Base-by-base conservation (phyloP, 2,797 vertebrate genomes). In the Chanos chanos region DNA sequence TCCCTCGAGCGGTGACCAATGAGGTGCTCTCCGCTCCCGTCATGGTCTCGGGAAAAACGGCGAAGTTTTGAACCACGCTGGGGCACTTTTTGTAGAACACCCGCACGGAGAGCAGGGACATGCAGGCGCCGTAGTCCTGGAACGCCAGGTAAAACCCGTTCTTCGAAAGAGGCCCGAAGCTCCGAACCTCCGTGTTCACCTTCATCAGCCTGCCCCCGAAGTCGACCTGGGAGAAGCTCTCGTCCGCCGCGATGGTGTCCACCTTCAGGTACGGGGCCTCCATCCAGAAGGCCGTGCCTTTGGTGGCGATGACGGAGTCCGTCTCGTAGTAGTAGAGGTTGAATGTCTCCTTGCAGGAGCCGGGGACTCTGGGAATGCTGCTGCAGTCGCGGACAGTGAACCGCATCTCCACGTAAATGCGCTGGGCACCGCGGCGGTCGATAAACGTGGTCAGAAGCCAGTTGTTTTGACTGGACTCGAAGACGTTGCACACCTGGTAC, bases 51-150 rank as follows among this genome's bases (percentile, higher is more conserved):
- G 96, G 94, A 77, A 99, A 99, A 74, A 95, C 88, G 2, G 96
- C 96, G 27, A 97, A 99, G 83, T 98, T 99, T 85, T 98, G 95
- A 63, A 99, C 95, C 67, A 98, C 93, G 0, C 94, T 98, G 7
- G 95, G 95, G 72, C 96, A 99, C 79, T 97, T 98, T 84, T 98
- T 98, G 75, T 94, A 97, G 87, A 99, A 98, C 64, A 98, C 96
- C 36, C 96, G 90, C 43, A 98, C 96, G 0, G 96, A 98, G 37
- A 99, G 91, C 73, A 99, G 87, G 61, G 96, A 99, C 96, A 99
- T 99, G 73, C 96, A 98, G 52, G 95, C 95, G 3, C 96, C 96
- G 0, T 98, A 98, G 89, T 99, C 96, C 86, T 99, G 96, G 76
- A 99, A 99, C 18, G 95, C 96, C 61, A 99, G 81, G 81, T 98